These are phyloP conservation scores for Amblyornis subalaris DNA, from an alignment of 2,113 vertebrate genomes.

Conservation along the genomic window DNA sequence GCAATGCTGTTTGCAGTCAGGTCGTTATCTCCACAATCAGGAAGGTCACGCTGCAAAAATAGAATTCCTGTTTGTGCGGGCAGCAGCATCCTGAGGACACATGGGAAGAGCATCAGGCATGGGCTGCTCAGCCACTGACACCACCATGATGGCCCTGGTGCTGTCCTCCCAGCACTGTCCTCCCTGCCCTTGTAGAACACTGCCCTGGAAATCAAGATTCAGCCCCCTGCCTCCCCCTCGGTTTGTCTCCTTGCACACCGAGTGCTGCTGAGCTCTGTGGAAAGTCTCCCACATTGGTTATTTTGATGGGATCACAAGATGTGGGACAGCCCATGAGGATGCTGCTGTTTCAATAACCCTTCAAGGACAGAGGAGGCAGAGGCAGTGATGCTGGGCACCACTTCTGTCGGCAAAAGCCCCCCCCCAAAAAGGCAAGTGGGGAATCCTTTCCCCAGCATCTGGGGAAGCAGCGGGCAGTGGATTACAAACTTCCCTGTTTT, in stretches of 20 bases:
- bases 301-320: neutral
- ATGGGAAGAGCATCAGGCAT: neutral
- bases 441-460: neutral
- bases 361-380: neutral
- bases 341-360: neutral
- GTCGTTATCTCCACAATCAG: neutral
- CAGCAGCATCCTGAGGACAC: neutral
- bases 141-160: neutral
- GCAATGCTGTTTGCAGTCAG: neutral
- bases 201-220: neutral
- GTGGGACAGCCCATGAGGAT: neutral
- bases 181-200: neutral
- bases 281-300: neutral
- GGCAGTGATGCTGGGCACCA: neutral
- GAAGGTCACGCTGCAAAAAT: neutral
- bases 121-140: neutral
- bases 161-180: neutral
- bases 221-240: neutral
- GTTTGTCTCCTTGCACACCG: fast-evolving
- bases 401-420: neutral
- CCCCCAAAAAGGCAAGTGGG: neutral
- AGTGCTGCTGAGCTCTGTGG: neutral
- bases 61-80: neutral
- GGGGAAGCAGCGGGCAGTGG: neutral
- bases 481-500: neutral